Conservation (phyloP, 2,113 vertebrate species). For the Axis porcinus region DNA sequence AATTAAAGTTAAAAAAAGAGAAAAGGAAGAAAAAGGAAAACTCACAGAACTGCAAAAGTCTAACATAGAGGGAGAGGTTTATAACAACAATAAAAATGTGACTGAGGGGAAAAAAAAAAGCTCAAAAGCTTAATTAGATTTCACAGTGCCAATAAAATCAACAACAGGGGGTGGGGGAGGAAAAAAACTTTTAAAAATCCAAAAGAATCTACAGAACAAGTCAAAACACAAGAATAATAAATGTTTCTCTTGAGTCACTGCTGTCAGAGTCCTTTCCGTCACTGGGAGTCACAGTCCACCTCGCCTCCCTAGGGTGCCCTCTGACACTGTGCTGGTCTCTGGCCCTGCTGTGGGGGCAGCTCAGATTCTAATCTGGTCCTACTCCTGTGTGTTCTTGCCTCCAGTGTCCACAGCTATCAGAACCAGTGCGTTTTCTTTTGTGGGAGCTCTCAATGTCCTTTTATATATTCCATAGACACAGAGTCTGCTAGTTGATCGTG, state of each 20-base stretch:
- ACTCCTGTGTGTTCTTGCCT: neutral
- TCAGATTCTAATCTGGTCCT: neutral
- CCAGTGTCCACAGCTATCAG: neutral
- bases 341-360: neutral
- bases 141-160: neutral
- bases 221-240: neutral
- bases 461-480: neutral
- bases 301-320: neutral
- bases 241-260: neutral
- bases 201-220: neutral
- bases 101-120: neutral
- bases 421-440: neutral
- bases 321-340: neutral
- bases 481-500: neutral
- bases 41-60: neutral
- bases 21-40: neutral
- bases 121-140: neutral
- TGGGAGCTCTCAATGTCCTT: neutral
- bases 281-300: neutral
- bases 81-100: neutral
- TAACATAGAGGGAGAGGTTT: neutral
- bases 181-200: neutral
- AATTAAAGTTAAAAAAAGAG: neutral
- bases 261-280: fast-evolving
- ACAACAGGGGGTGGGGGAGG: neutral